Evolutionary conservation across 2,113 vertebrate genomes (phyloP).

Genomic region (Mungos mungo): DNA sequence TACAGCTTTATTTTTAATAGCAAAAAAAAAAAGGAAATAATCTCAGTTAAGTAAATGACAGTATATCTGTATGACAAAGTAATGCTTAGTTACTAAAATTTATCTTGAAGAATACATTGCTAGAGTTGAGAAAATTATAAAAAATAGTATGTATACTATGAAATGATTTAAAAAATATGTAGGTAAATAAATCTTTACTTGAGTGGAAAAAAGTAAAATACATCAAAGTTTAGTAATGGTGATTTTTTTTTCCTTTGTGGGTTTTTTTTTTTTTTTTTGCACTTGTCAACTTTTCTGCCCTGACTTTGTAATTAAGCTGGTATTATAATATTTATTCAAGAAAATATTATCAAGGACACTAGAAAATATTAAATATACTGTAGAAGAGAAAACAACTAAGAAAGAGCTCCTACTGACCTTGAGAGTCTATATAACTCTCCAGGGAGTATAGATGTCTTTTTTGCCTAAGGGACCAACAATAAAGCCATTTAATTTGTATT

Average conservation of each 20-base stretch:
- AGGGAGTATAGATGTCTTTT: not conserved
- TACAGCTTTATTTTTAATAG: not conserved
- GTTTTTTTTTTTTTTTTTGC: not conserved
- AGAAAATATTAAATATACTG: not conserved
- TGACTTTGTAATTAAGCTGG: not conserved
- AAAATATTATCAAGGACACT: not conserved
- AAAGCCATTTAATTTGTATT: slow-evolving; percentile 18
- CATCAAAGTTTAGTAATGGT: not conserved
- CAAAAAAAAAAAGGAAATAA: not conserved
- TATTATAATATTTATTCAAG: not conserved
- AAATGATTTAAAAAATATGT: not conserved
- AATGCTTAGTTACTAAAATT: not conserved
- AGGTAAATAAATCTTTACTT: not conserved
- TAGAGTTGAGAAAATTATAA: not conserved
- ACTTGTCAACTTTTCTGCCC: not conserved
- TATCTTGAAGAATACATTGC: not conserved
- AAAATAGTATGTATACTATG: not conserved
- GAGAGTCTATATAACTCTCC: not conserved
- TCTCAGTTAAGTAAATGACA: not conserved
- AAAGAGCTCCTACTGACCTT: not conserved
- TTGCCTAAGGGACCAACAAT: not conserved
- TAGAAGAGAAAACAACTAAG: not conserved
- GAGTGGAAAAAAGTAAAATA: not conserved
- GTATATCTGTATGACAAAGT: not conserved
- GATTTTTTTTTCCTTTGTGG: not conserved